These are phyloP conservation scores for Stegodyphus mimosarum DNA, from an alignment of 1,140 invertebrate species.

Conservation along the genomic window DNA sequence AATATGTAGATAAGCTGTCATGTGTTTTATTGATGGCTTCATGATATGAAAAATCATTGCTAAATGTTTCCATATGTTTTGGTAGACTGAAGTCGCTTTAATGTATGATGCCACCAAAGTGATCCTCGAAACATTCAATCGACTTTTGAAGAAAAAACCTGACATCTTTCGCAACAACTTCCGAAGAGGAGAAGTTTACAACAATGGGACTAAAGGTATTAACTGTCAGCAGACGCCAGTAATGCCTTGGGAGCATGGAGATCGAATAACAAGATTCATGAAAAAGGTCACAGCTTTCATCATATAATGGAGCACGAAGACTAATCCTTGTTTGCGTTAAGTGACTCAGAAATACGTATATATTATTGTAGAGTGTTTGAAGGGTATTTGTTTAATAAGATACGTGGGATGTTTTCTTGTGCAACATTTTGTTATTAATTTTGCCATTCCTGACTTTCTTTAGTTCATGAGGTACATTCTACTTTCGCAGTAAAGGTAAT, in stretches of 20 bases:
- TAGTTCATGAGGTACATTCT: no score
- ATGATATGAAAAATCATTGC: neutral
- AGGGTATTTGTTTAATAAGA: no score
- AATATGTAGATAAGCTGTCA: no score
- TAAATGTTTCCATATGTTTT: neutral
- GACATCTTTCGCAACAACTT: constrained; percentile 79
- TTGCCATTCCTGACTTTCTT: no score
- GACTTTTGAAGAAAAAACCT: constrained; percentile 83
- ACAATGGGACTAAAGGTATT: constrained; percentile 77
- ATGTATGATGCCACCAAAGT: constrained; percentile 94
- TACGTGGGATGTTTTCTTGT: no score
- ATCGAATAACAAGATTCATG: constrained; percentile 85
- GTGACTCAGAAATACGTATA: no score
- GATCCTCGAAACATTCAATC: constrained; percentile 87
- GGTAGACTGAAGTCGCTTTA: constrained; percentile 76
- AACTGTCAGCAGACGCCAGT: constrained; percentile 81
- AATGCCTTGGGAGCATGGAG: constrained; percentile 85
- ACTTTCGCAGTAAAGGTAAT: no score
- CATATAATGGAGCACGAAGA: no score
- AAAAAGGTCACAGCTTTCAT: constrained; percentile 77
- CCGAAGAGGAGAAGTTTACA: constrained; percentile 71
- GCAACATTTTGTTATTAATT: no score
- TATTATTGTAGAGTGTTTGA: no score
- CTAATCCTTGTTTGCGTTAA: no score
- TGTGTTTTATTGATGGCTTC: no score